phyloP scores from a whole-genome alignment of 2,113 vertebrate species.

The Serranochromis macrocephalus region DNA sequence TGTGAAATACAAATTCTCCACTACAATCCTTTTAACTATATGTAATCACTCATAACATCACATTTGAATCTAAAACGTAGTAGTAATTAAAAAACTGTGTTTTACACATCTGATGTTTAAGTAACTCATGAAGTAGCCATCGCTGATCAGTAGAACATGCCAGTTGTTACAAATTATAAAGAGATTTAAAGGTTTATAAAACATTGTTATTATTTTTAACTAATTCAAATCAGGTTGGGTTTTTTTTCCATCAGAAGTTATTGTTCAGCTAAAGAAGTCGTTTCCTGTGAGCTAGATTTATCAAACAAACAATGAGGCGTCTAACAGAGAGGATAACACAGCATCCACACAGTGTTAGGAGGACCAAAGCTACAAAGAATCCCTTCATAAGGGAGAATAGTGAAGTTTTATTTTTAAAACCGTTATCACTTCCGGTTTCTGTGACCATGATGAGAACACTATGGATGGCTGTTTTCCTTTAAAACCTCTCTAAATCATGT shows the following conservation, averaged over 20 bases:
- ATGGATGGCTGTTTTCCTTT: neutral
- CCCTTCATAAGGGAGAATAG: neutral
- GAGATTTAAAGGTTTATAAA: neutral
- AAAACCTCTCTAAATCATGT: neutral
- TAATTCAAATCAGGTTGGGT: rapidly evolving
- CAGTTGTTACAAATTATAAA: neutral
- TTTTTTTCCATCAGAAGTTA: neutral
- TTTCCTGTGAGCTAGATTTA: neutral
- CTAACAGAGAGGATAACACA: neutral
- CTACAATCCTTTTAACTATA: neutral
- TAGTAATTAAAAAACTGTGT: neutral
- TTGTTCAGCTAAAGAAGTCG: neutral
- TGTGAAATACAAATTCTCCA: neutral
- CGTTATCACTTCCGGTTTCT: neutral
- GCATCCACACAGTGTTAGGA: neutral
- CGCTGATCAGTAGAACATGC: neutral
- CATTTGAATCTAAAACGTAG: rapidly evolving
- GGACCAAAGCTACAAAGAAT: neutral
- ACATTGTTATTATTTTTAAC: neutral
- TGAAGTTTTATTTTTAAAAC: neutral
- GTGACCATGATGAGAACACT: neutral
- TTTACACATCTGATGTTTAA: neutral
- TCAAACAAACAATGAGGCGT: neutral
- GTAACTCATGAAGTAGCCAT: neutral
- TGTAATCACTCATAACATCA: neutral